phyloP scores from a whole-genome alignment of 2,797 vertebrate genomes.

The Limosa lapponica region DNA sequence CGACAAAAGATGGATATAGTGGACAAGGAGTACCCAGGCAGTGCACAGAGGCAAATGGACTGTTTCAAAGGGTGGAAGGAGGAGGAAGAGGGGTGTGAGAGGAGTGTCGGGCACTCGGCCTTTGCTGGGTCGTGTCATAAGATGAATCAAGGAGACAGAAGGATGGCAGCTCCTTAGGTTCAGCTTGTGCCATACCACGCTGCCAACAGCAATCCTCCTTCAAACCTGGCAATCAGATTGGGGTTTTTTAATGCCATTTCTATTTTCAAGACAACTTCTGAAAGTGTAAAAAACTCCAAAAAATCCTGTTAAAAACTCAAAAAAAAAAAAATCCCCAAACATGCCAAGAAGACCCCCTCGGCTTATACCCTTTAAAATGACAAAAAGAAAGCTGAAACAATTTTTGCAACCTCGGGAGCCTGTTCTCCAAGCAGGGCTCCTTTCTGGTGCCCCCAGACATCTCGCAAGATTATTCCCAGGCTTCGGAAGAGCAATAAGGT shows the following conservation, averaged over 20 bases:
- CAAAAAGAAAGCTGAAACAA: background rate
- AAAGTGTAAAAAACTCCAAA: background rate
- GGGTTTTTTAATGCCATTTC: background rate
- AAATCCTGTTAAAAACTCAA: background rate
- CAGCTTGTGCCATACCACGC: background rate
- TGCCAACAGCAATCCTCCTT: background rate
- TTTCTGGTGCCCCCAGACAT: background rate
- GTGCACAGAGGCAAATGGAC: background rate
- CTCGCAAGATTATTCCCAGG: background rate
- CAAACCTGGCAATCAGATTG: background rate
- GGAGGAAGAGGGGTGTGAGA: background rate
- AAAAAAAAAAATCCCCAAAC: background rate
- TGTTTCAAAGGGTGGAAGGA: background rate
- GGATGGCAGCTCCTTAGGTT: background rate
- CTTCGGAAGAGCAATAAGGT: background rate
- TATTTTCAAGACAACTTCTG: background rate
- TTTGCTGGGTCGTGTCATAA: background rate
- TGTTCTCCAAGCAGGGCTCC: background rate
- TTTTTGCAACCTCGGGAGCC: background rate
- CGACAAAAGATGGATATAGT: background rate
- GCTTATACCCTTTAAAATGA: background rate
- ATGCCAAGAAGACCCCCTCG: background rate
- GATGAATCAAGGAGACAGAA: background rate
- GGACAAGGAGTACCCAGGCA: background rate
- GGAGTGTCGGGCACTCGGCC: background rate